These are phyloP conservation scores for Drosophila rufa DNA, from an alignment of 1,140 invertebrate genomes.

Conservation along the genomic window DNA sequence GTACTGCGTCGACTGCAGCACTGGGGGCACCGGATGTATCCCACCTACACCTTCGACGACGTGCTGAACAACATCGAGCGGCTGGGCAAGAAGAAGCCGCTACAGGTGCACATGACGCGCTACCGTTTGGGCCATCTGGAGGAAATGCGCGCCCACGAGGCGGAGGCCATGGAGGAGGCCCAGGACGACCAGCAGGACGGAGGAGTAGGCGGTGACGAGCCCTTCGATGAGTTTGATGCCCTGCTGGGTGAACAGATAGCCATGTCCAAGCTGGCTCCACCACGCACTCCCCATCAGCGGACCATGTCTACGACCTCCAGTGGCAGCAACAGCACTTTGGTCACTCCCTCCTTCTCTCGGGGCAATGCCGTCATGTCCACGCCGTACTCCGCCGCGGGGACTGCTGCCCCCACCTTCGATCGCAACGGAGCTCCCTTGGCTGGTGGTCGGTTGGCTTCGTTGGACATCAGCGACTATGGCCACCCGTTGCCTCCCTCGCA, in stretches of 20 bases:
- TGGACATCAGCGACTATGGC: slow-evolving; percentile 65
- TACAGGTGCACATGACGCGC: slow-evolving; percentile 88
- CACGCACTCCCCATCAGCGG: slow-evolving; percentile 63
- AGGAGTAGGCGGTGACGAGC: slow-evolving; percentile 73
- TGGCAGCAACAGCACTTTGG: slow-evolving; percentile 45
- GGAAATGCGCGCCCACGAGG: slow-evolving; percentile 33
- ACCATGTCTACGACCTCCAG: slow-evolving; percentile 22
- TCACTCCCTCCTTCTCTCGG: slow-evolving; percentile 71
- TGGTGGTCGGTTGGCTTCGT: slow-evolving; percentile 1
- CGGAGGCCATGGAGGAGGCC: slow-evolving; percentile 51
- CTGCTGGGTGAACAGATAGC: slow-evolving; percentile 86
- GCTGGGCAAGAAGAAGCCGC: slow-evolving; percentile 90
- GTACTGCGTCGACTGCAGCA: slow-evolving; percentile 94
- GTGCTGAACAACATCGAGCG: slow-evolving; percentile 92
- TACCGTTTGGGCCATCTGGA: slow-evolving; percentile 88
- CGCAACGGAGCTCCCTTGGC: slow-evolving; percentile 17
- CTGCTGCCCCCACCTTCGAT: slow-evolving; percentile 7
- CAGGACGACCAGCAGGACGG: slow-evolving; percentile 72
- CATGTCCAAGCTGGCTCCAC: slow-evolving; percentile 73
- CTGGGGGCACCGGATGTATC: slow-evolving; percentile 96
- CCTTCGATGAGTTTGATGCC: slow-evolving; percentile 86
- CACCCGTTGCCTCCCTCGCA: slow-evolving; percentile 69
- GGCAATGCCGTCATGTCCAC: slow-evolving; percentile 72
- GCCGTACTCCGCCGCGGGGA: slow-evolving; percentile 53
- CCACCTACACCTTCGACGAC: slow-evolving; percentile 94